phyloP scores from a whole-genome alignment of 2,888 invertebrate genomes.

The Microctonus brassicae region DNA sequence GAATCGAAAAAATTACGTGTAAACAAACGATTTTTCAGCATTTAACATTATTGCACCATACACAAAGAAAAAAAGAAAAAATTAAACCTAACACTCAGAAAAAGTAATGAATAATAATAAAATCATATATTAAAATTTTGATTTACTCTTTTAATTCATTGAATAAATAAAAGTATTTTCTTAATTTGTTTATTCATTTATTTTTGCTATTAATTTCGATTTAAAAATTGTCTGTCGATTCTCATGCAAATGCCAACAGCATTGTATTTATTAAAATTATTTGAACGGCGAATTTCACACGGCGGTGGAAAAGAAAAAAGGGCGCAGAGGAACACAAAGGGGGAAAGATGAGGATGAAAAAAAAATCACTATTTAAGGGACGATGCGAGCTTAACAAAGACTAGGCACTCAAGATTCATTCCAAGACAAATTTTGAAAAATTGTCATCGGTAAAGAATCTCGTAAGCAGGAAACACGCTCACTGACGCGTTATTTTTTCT shows the following conservation, averaged over 20 bases:
- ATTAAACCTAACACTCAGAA: background rate
- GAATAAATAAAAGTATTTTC: slow-evolving; percentile 1
- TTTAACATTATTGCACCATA: background rate
- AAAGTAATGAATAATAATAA: background rate
- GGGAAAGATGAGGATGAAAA: background rate
- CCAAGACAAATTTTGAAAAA: slow-evolving; percentile 29
- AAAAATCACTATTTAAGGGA: slow-evolving; percentile 31
- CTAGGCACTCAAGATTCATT: slow-evolving; percentile 59
- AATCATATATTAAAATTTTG: background rate
- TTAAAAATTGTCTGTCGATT: background rate
- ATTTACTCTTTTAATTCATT: too few relatives aligned
- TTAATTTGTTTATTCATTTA: background rate
- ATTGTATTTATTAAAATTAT: background rate
- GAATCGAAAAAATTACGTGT: background rate
- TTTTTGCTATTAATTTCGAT: background rate
- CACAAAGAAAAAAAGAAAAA: too few relatives aligned
- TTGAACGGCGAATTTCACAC: background rate
- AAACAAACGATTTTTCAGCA: too few relatives aligned
- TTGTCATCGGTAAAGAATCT: slow-evolving; percentile 2
- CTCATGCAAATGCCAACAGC: background rate
- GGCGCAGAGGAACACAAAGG: background rate
- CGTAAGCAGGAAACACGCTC: slow-evolving; percentile 17
- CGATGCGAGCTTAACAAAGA: slow-evolving; percentile 56
- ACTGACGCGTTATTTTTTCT: background rate
- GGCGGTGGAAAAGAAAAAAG: background rate